Evolutionary conservation across 2,113 vertebrate species (phyloP).

Genomic region (Neomonachus schauinslandi): DNA sequence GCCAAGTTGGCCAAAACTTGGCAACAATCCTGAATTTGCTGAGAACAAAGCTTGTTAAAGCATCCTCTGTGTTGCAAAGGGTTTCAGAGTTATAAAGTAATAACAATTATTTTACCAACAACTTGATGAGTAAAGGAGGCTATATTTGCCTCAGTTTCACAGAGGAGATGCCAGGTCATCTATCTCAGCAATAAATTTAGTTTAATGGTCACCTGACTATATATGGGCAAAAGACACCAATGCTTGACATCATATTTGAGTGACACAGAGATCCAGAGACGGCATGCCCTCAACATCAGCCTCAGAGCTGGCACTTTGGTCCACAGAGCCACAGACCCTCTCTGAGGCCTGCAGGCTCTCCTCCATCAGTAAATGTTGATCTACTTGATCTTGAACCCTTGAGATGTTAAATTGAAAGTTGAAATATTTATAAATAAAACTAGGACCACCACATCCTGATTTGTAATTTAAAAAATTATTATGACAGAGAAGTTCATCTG

Average conservation of each 20-base stretch:
- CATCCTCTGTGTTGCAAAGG: not conserved
- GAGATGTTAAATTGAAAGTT: not conserved
- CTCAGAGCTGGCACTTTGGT: not conserved
- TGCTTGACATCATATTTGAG: not conserved
- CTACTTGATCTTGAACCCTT: not conserved
- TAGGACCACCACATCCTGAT: not conserved
- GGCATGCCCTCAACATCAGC: not conserved
- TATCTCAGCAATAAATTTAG: not conserved
- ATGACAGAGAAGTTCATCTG: not conserved
- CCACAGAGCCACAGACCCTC: not conserved
- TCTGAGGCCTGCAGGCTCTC: not conserved
- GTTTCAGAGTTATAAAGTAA: not conserved
- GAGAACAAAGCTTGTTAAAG: constrained; percentile 39
- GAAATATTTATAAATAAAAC: not conserved
- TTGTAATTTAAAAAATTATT: not conserved
- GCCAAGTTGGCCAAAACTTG: constrained; percentile 67
- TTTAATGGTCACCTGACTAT: not conserved
- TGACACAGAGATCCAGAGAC: not conserved
- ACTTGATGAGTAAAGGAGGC: not conserved
- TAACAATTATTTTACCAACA: not conserved
- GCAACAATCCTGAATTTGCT: not conserved
- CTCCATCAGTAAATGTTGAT: not conserved
- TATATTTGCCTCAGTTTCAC: not conserved
- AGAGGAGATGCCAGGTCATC: not conserved
- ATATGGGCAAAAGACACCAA: not conserved